Conservation (phyloP, 2,888 invertebrate species). For the Stomorhina lunata region DNA sequence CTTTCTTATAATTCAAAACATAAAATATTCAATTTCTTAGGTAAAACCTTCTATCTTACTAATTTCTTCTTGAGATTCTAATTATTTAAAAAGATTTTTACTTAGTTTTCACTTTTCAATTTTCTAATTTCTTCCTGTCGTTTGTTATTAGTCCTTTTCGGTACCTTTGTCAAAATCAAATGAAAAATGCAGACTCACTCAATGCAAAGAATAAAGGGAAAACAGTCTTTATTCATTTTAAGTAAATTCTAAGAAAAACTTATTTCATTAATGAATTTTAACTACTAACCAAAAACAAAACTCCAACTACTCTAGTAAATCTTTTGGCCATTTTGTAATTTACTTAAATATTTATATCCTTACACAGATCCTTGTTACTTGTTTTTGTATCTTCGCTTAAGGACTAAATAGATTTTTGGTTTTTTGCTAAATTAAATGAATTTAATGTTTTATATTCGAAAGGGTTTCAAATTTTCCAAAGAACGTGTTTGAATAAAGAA, state of each 20-base stretch:
- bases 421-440: no score
- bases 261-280: constrained; percentile 41
- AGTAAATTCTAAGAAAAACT: not conserved
- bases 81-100: constrained; percentile 36
- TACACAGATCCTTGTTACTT: not conserved
- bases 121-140: not conserved
- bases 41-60: constrained; percentile 14
- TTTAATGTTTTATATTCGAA: no score
- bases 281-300: constrained; percentile 4
- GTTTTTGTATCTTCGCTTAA: not conserved
- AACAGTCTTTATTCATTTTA: not conserved
- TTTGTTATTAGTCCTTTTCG: constrained; percentile 5
- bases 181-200: constrained; percentile 26
- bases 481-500: no score
- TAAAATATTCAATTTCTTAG: constrained; percentile 4
- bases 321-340: constrained; percentile 13
- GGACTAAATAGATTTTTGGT: no score
- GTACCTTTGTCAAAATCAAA: constrained; percentile 1
- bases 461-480: no score
- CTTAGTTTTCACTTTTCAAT: not conserved
- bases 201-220: not conserved
- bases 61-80: constrained; percentile 28
- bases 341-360: not conserved
- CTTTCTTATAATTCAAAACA: not conserved
- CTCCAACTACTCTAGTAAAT: no score